Evolutionary conservation across 1,140 invertebrate species (phyloP), one percentile per base, ranked within the genome.

Genomic region (Drosophila prosaltans): DNA sequence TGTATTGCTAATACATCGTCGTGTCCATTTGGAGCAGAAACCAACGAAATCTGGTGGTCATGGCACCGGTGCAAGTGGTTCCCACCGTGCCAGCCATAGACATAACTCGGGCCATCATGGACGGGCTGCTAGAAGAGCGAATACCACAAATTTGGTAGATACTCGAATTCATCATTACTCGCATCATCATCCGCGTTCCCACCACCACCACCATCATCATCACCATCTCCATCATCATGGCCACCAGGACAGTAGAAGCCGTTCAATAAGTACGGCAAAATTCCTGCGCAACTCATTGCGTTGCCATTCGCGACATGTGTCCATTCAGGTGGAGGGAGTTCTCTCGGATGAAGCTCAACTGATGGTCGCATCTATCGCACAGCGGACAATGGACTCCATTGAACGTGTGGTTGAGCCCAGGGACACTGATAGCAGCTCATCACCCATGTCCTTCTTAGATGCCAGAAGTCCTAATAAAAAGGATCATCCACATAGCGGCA

Each of bases 261-360:
- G 21, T 26, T 51, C 45, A 1, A 51, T 51, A 24, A 24, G 60
- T 24, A 45, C 21, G 5, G 60, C 67, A 1, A 60, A 59, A 10
- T 76, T 77, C 1, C 11, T 45, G 8, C 10, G 36, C 16, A 55
- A 69, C n/a, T 63, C 58, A 8, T 54, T 76, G 62, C 82, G 82
- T 26, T 82, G 83, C 8, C 75, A 73, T 1, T 82, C 82, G 16
- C 75, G 82, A 0, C 83, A 83, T 45, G 82, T 88, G 0, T 86
- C 83, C 54, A 86, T 86, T 7, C 62, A 83, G 58, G 80, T 86
- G 24, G 83, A 88, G 26, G 83, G 72, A 0, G 41, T 73, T 3
- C 59, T 86, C 0, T 77, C 72, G 2, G 69, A 69, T 6, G 80
- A 66, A 65, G 76, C 66, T 7, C 76, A 83, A 10, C 40, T 65